Evolutionary conservation across 2,797 vertebrate genomes (phyloP).

Genomic region (Enteromius viviparus): DNA sequence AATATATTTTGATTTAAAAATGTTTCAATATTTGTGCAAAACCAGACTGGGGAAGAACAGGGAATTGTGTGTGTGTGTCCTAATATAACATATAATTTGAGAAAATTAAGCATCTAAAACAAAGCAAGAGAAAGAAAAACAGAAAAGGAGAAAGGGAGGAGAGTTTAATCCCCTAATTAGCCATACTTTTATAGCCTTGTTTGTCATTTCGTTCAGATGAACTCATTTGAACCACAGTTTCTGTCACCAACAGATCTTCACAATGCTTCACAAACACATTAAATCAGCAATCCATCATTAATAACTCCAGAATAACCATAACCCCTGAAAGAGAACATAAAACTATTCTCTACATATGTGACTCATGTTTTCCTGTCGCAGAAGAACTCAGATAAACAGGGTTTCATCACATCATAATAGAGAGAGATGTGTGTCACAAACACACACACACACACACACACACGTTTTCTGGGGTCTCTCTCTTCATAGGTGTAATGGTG

Average conservation of each 20-base stretch:
- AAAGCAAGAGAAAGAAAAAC: conserved; percentile 1
- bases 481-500: no score
- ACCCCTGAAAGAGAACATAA: not conserved
- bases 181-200: not conserved
- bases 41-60: not conserved
- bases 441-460: no score
- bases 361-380: not conserved
- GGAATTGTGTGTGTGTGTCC: not conserved
- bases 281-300: not conserved
- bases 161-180: not conserved
- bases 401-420: no score
- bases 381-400: no score
- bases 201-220: not conserved
- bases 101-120: not conserved
- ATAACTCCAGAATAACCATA: not conserved
- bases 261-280: not conserved
- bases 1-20: no score
- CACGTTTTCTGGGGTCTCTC: no score
- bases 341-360: not conserved
- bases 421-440: no score
- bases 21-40: no score
- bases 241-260: not conserved
- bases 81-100: not conserved
- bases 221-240: not conserved
- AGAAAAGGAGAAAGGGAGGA: not conserved